Evolutionary conservation across 1,140 invertebrate species (phyloP), one percentile per base, ranked within the genome.

Genomic region (Drosophila mojavensis): DNA sequence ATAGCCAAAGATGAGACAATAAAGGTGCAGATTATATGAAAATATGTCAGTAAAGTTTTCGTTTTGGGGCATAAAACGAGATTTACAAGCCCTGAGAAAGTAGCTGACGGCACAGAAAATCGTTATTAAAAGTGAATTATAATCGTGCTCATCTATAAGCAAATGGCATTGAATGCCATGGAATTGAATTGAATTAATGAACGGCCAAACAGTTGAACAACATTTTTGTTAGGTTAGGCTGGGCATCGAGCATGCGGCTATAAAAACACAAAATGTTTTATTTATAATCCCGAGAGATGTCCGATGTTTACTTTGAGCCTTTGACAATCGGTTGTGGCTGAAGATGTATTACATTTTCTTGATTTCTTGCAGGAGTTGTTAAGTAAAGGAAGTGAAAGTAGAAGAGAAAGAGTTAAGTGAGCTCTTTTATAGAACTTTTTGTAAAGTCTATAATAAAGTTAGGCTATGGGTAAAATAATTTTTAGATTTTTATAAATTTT

Each of bases 21-120:
- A 78, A 86, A 86, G 81, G 70, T 80, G 77, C 76, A 84, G 81
- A 80, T 84, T 83, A 83, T 83, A 76, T 66, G 77, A 84, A 84
- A 84, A 80, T 84, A 83, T 80, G 81, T 84, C 76, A 70, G 64
- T 43, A 80, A 75, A 81, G 68, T 75, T 77, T 75, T 78, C 61
- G 15, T n/a, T 20, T 61, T 50, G 58, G n/a, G 13, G 30, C 39
- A 61, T 54, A 60, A 68, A 68, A 68, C 39, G 13, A 50, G 55
- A 67, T 59, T 67, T 39, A 50, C 30, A 39, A 67, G n/a, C 11
- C 7, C 39, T 60, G 17, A 30, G 48, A 65, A 65, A 48, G 51
- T 11, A 58, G 47, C 28, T 50, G 26, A 26, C 17, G 45, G 39
- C 47, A 53, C 36, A 53, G 11, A 53, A 48, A 53, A 43, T 63